Conservation (phyloP, 1,140 invertebrate genomes). For the Halyomorpha halys region DNA sequence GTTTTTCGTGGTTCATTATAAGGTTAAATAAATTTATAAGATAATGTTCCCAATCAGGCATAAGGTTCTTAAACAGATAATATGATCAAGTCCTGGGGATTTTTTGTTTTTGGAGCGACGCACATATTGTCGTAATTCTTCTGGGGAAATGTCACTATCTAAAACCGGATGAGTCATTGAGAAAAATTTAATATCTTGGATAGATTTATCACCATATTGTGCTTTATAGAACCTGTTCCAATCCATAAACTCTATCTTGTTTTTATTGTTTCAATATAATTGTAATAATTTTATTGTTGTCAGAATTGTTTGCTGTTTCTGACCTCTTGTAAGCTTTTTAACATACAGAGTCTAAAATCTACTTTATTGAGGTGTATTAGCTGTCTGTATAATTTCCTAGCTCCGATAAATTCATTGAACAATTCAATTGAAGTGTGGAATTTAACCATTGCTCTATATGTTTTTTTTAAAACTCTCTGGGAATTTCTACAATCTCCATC, state of each 20-base stretch:
- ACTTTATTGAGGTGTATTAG: background rate
- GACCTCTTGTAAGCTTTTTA: background rate
- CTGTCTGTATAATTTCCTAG: background rate
- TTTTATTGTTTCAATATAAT: background rate
- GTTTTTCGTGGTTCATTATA: no score
- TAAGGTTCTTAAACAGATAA: background rate
- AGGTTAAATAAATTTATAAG: no score
- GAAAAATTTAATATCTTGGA: background rate
- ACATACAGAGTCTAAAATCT: background rate
- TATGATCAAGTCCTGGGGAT: background rate
- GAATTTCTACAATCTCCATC: background rate
- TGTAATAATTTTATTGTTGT: no score
- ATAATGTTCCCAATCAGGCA: background rate
- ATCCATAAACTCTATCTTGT: background rate
- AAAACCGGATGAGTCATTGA: no score
- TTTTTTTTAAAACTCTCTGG: no score
- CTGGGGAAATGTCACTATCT: background rate
- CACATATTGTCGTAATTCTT: no score
- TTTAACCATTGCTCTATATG: no score
- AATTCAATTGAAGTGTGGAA: background rate
- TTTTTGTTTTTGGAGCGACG: background rate
- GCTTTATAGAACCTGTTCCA: background rate
- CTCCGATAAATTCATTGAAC: background rate
- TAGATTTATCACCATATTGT: background rate
- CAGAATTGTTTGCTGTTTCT: background rate